Conservation (phyloP, 2,113 vertebrate genomes). For the Henicopernis longicauda region DNA sequence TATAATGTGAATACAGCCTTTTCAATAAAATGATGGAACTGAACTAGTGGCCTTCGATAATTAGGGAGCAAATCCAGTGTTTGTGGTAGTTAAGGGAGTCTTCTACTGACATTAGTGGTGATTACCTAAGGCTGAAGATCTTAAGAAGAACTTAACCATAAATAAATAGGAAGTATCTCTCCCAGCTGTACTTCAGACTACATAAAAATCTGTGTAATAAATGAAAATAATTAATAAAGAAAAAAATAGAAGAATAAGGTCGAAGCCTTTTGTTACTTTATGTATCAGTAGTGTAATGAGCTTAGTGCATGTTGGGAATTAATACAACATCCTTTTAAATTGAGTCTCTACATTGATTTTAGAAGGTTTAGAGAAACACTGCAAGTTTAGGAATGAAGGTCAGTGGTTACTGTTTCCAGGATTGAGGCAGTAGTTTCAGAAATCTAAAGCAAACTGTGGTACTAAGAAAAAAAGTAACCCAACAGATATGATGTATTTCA, state of each 20-base stretch:
- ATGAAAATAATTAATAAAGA: neutral
- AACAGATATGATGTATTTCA: neutral
- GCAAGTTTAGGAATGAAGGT: neutral
- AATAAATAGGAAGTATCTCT: neutral
- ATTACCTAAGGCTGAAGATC: neutral
- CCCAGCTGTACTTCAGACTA: neutral
- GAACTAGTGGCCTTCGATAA: neutral
- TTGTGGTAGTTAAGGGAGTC: neutral
- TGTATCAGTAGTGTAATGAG: neutral
- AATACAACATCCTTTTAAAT: neutral
- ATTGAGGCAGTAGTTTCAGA: neutral
- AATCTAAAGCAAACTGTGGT: neutral
- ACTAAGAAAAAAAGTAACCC: neutral
- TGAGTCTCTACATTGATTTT: neutral
- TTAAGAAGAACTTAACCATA: neutral
- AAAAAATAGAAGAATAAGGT: neutral
- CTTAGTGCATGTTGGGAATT: neutral
- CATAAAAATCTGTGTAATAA: neutral
- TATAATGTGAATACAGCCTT: neutral
- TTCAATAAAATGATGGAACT: neutral
- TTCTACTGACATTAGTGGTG: neutral
- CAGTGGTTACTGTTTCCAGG: neutral
- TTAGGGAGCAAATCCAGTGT: neutral
- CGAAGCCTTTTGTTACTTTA: neutral
- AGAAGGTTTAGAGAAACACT: neutral